Evolutionary conservation across 1,140 invertebrate species (phyloP).

Genomic region (Cotesia vestalis): DNA sequence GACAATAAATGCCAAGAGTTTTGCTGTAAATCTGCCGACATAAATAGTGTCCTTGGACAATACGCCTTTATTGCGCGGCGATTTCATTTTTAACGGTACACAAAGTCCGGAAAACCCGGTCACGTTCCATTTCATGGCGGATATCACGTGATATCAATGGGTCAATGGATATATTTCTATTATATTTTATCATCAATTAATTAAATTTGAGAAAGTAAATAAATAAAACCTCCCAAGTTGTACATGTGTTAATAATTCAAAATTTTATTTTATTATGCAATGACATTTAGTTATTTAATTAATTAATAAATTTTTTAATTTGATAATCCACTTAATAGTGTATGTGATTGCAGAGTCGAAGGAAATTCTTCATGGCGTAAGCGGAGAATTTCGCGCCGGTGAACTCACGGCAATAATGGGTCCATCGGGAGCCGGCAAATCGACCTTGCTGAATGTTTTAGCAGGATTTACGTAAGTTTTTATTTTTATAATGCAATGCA

Average conservation of each 20-base stretch:
- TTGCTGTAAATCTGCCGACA: neutral
- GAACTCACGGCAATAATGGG: conserved; percentile 85
- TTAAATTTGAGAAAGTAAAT: too few relatives aligned
- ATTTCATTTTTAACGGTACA: conserved; percentile 12
- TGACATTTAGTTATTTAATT: neutral
- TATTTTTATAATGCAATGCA: conserved; percentile 12
- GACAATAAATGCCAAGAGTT: neutral
- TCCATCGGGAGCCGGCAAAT: conserved; percentile 86
- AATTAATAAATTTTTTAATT: neutral
- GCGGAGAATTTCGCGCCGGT: conserved; percentile 74
- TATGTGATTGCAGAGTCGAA: conserved; percentile 69
- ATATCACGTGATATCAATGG: conserved; percentile 14
- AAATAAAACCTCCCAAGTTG: too few relatives aligned
- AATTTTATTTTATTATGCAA: too few relatives aligned
- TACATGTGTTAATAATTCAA: too few relatives aligned
- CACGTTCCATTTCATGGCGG: conserved; percentile 16
- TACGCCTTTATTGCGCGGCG: neutral
- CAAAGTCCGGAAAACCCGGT: conserved; percentile 5
- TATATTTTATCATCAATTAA: neutral
- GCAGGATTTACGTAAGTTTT: conserved; percentile 76
- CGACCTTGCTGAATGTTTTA: conserved; percentile 79
- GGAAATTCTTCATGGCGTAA: conserved; percentile 74
- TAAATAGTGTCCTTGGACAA: neutral
- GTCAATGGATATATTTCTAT: conserved; percentile 6
- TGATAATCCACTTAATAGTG: conserved; percentile 35